phyloP scores from a whole-genome alignment of 2,888 invertebrate species.

The Drosophila picticornis region DNA sequence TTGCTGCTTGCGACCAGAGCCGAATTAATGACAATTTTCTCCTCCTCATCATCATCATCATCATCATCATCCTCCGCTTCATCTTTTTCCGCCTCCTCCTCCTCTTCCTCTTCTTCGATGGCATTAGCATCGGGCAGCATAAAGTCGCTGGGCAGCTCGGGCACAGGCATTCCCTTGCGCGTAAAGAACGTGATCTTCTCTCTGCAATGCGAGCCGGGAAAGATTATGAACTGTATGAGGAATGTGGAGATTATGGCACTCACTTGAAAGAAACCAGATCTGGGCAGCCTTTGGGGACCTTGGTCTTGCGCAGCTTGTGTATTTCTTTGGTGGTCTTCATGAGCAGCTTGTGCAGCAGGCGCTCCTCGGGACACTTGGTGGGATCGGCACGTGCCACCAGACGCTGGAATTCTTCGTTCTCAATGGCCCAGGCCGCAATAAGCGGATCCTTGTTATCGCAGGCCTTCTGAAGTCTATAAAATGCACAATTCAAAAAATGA shows the following conservation, averaged over 20 bases:
- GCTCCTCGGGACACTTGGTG: conserved; percentile 86
- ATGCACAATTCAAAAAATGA: conserved; percentile 16
- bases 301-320: conserved; percentile 94
- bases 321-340: conserved; percentile 96
- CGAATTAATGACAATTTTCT: conserved; percentile 82
- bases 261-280: conserved; percentile 97
- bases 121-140: conserved; percentile 85
- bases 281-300: conserved; percentile 94
- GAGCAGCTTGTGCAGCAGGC: conserved; percentile 90
- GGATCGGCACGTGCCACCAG: conserved; percentile 86
- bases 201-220: conserved; percentile 86
- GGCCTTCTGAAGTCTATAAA: conserved; percentile 91
- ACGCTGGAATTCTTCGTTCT: conserved; percentile 93
- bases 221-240: not conserved
- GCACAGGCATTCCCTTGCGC: conserved; percentile 91
- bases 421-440: conserved; percentile 93
- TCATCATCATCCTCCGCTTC: conserved; percentile 75
- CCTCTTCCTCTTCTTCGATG: conserved; percentile 83
- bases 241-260: conserved; percentile 83
- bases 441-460: conserved; percentile 93
- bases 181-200: conserved; percentile 99
- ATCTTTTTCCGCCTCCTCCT: conserved; percentile 74
- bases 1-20: conserved; percentile 84
- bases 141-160: conserved; percentile 89
- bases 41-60: conserved; percentile 73